These are phyloP conservation scores for Montipora efflorescens DNA, from an alignment of 64 coral and sea anemone genomes.

Conservation along the genomic window DNA sequence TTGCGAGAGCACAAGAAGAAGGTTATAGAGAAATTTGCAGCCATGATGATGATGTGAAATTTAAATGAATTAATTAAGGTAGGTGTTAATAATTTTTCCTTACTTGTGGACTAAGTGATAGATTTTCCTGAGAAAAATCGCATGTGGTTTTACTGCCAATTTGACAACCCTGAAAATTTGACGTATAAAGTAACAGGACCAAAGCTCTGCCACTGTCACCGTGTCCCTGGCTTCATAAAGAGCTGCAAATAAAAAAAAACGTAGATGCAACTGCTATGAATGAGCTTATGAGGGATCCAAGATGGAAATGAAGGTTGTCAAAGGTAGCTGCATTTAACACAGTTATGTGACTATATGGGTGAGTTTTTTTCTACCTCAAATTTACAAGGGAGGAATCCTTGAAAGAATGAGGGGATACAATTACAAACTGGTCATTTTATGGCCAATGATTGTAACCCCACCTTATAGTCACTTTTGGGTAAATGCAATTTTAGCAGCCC, in stretches of 20 bases:
- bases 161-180: conserved; percentile 70
- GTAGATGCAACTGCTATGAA: not conserved
- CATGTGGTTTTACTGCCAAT: conserved; percentile 79
- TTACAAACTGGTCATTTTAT: not conserved
- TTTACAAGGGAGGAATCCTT: not conserved
- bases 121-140: conserved; percentile 71
- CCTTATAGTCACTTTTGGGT: too few species aligned
- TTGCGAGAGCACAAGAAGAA: too few species aligned
- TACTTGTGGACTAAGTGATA: conserved; percentile 73
- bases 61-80: too few species aligned
- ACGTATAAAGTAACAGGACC: conserved; percentile 89
- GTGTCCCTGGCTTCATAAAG: conserved; percentile 70
- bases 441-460: too few species aligned
- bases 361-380: not conserved
- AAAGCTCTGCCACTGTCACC: conserved; percentile 85
- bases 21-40: too few species aligned
- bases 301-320: too few species aligned
- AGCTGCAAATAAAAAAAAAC: conserved; percentile 33
- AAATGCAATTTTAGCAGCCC: too few species aligned
- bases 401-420: not conserved
- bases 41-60: too few species aligned
- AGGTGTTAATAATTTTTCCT: not conserved
- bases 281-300: too few species aligned
- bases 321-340: too few species aligned
- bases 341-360: too few species aligned